These are phyloP conservation scores for Chascanopsetta lugubris DNA, from an alignment of 2,113 vertebrate species.

Conservation along the genomic window DNA sequence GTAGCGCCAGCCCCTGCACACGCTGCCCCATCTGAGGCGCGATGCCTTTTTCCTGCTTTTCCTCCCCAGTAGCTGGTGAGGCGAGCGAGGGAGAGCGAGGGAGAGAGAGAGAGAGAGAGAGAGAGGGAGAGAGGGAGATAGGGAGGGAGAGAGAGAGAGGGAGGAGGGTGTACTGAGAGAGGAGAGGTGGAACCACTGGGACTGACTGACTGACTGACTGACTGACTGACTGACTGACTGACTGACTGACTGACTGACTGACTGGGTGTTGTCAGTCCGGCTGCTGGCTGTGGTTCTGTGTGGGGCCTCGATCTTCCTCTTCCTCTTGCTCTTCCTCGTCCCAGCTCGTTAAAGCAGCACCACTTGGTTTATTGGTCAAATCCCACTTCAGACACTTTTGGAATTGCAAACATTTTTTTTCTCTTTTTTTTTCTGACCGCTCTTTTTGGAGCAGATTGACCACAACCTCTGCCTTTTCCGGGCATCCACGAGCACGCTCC, in stretches of 20 bases:
- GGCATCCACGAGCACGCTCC: slow-evolving; percentile 56
- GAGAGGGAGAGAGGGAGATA: slow-evolving; percentile 23
- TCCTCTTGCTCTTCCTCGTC: too few species aligned
- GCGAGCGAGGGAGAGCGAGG: slow-evolving; percentile 6
- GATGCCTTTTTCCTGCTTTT: slow-evolving; percentile 36
- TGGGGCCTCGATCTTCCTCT: slow-evolving; percentile 65
- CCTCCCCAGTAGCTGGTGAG: slow-evolving; percentile 38
- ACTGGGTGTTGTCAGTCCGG: slow-evolving; percentile 69
- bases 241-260: slow-evolving; percentile 54
- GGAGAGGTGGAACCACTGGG: slow-evolving; percentile 33
- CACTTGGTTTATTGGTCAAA: slow-evolving; percentile 55
- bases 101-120: slow-evolving; percentile 5
- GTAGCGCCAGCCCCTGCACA: slow-evolving; percentile 31
- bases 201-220: slow-evolving; percentile 57
- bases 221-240: slow-evolving; percentile 62
- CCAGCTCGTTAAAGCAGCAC: slow-evolving; percentile 49
- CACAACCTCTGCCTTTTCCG: slow-evolving; percentile 41
- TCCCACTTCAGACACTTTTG: slow-evolving; percentile 46
- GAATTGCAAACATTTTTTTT: slow-evolving; percentile 51
- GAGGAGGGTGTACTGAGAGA: slow-evolving; percentile 6
- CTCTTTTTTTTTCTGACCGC: slow-evolving; percentile 52
- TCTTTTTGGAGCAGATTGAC: slow-evolving; percentile 46
- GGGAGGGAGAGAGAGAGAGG: too few species aligned
- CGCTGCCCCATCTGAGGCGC: slow-evolving; percentile 51
- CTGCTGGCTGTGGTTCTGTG: slow-evolving; percentile 55